phyloP scores from a whole-genome alignment of 2,113 vertebrate genomes.

The Trematomus loennbergii region DNA sequence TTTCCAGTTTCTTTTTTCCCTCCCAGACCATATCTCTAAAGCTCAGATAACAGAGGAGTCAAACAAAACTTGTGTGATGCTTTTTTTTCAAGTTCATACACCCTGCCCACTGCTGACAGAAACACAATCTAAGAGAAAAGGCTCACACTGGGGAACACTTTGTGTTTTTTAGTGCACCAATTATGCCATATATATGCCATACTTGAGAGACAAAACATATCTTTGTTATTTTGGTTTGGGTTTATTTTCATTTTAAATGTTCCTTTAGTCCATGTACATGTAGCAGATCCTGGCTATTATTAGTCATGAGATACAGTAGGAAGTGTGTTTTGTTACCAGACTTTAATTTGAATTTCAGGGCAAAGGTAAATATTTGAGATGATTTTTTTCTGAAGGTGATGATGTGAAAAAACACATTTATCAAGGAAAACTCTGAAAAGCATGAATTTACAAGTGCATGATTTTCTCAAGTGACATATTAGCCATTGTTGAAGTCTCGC shows the following conservation, averaged over 20 bases:
- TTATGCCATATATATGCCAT: background rate
- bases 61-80: conserved; percentile 69
- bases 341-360: conserved; percentile 73
- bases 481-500: conserved; percentile 77
- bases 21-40: conserved; percentile 70
- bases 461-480: conserved; percentile 42
- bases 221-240: conserved; percentile 5
- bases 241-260: conserved; percentile 9
- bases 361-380: conserved; percentile 73
- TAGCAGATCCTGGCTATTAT: conserved; percentile 8
- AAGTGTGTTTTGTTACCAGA: conserved; percentile 54
- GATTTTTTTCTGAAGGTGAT: conserved; percentile 49
- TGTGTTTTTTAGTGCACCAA: conserved; percentile 26
- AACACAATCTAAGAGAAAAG: conserved; percentile 34
- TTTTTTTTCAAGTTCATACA: conserved; percentile 60
- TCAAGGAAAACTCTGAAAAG: conserved; percentile 45
- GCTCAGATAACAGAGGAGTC: conserved; percentile 63
- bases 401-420: conserved; percentile 70
- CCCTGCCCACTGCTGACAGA: conserved; percentile 53
- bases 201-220: background rate
- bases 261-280: conserved; percentile 12
- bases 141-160: background rate
- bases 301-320: conserved; percentile 26
- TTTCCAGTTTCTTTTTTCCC: conserved; percentile 52
- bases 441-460: conserved; percentile 73